Percentiles rank a stretch among this genome's conserved stretches.
Conservation (phyloP, 2,113 vertebrate species). For the Hystrix brachyura region DNA sequence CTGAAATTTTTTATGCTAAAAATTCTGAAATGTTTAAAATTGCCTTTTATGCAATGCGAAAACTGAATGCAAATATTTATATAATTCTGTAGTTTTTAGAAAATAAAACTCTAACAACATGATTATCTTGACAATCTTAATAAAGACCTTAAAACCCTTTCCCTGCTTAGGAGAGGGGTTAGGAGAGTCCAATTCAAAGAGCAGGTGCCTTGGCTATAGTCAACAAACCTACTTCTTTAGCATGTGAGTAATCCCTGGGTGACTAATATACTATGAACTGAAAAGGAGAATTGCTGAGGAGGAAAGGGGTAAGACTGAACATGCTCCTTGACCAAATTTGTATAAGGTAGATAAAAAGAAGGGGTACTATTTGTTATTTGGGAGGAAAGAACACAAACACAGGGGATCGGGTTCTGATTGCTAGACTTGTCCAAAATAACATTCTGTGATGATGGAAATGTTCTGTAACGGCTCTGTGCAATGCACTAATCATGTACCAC, state of each 20-base stretch:
- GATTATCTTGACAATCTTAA: neutral
- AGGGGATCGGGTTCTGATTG: neutral
- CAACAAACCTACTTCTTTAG: neutral
- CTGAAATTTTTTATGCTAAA: too few species aligned
- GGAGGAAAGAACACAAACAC: neutral
- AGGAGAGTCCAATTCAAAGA: neutral
- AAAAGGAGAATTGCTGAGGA: neutral
- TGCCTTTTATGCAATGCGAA: neutral
- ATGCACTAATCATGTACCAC: neutral
- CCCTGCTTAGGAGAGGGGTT: neutral
- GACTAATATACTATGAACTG: neutral
- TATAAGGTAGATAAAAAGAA: neutral
- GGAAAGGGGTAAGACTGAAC: neutral
- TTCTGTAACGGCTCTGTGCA: neutral
- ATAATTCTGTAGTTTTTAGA: neutral
- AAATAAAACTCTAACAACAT: neutral
- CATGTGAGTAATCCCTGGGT: neutral
- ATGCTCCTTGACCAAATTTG: neutral
- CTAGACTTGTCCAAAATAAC: neutral
- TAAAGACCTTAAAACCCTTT: neutral
- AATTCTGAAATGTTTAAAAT: slow-evolving; percentile 15
- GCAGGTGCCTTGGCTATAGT: neutral
- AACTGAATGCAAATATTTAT: slow-evolving; percentile 3
- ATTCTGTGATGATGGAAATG: neutral
- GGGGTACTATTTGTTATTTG: neutral